phyloP scores from a whole-genome alignment of 2,113 vertebrate species.

The Chunga burmeisteri region DNA sequence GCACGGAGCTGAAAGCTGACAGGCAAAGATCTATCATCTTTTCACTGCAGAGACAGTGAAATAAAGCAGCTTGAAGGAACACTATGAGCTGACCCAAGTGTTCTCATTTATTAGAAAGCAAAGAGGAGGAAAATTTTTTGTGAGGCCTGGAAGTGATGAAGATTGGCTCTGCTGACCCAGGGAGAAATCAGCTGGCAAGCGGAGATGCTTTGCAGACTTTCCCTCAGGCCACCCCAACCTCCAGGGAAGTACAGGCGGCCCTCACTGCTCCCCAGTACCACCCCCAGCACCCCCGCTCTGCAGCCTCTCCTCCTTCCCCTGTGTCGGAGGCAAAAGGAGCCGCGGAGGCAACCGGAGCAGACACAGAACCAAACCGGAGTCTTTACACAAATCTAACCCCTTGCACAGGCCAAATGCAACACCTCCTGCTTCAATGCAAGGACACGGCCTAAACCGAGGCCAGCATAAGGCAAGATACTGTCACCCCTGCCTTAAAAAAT shows the following conservation, averaged over 20 bases:
- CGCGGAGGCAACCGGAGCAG: not conserved
- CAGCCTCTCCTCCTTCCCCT: not conserved
- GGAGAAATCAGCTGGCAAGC: not conserved
- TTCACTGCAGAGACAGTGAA: not conserved
- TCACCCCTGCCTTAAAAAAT: not conserved
- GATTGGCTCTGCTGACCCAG: not conserved
- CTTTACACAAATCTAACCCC: not conserved
- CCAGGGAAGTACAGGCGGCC: not conserved
- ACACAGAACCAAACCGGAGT: not conserved
- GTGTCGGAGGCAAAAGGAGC: not conserved
- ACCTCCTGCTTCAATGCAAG: not conserved
- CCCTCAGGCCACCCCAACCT: not conserved
- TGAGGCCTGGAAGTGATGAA: not conserved
- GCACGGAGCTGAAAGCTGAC: not conserved
- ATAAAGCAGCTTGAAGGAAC: not conserved
- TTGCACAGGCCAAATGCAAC: not conserved
- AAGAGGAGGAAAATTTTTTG: not conserved
- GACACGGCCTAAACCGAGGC: not conserved
- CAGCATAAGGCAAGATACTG: not conserved
- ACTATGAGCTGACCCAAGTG: not conserved
- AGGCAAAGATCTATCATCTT: not conserved
- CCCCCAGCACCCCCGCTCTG: rapidly evolving
- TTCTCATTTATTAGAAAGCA: not conserved
- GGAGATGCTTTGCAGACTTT: not conserved
- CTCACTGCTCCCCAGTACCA: too few species aligned